These are phyloP conservation scores for Lycophotia porphyrea DNA, from an alignment of 2,888 invertebrate species.

Conservation along the genomic window DNA sequence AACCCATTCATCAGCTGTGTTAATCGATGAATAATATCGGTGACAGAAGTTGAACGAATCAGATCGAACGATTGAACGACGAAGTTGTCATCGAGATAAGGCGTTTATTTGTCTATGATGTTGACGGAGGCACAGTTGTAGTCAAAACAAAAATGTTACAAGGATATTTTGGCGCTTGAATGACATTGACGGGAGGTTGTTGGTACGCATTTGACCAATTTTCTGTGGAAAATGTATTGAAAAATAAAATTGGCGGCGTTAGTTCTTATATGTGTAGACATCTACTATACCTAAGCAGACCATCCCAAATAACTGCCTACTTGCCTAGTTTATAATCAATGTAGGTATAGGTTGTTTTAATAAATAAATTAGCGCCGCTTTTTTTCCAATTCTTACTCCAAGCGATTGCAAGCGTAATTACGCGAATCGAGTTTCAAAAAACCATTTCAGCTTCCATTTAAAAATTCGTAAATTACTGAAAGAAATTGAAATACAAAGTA, in stretches of 20 bases:
- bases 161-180: background rate
- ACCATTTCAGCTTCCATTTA: slow-evolving; percentile 17
- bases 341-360: background rate
- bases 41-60: slow-evolving; percentile 44
- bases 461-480: slow-evolving; percentile 32
- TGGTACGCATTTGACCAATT: background rate
- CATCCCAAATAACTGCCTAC: background rate
- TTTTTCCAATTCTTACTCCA: background rate
- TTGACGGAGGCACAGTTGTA: background rate
- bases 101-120: background rate
- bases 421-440: background rate
- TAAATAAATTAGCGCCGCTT: background rate
- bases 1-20: slow-evolving; percentile 70
- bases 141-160: background rate
- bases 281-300: too few relatives aligned
- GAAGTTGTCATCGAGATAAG: background rate
- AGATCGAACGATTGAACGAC: slow-evolving; percentile 24
- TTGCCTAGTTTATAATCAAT: background rate
- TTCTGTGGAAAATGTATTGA: background rate
- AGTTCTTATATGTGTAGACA: too few relatives aligned
- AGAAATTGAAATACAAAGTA: slow-evolving; percentile 42
- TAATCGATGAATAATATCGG: slow-evolving; percentile 71
- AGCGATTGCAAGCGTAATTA: slow-evolving; percentile 1
- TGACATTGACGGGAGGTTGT: background rate
- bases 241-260: background rate